Percentiles rank a stretch among this genome's conserved stretches.
Evolutionary conservation across 2,797 vertebrate genomes (phyloP).

Genomic region (Spondyliosoma cantharus): DNA sequence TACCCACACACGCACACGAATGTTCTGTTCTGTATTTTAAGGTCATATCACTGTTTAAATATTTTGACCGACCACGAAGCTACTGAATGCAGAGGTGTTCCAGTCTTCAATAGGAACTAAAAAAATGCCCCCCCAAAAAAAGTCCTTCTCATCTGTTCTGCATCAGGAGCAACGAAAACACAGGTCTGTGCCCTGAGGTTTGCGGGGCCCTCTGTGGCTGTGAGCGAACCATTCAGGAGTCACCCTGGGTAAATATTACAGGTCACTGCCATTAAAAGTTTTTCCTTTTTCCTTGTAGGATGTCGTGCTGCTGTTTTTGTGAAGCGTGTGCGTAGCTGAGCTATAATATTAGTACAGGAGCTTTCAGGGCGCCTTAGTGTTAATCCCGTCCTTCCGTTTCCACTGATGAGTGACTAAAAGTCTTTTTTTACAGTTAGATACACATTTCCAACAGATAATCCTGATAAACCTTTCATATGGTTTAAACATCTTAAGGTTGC

Average conservation of each 20-base stretch:
- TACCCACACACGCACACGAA: neutral
- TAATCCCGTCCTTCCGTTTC: constrained; percentile 40
- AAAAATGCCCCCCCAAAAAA: constrained; percentile 18
- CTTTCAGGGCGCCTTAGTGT: constrained; percentile 9
- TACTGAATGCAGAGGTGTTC: constrained; percentile 26
- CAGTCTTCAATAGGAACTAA: constrained; percentile 21
- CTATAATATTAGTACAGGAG: constrained; percentile 37
- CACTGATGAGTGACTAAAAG: constrained; percentile 6
- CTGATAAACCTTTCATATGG: neutral
- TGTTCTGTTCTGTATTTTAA: constrained; percentile 2
- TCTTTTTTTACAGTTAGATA: neutral
- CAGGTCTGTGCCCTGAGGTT: constrained; percentile 42
- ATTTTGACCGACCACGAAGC: constrained; percentile 37
- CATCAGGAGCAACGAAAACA: constrained; percentile 70
- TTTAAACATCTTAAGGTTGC: neutral
- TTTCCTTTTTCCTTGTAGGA: constrained; percentile 61
- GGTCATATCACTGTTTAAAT: constrained; percentile 30
- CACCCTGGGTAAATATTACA: constrained; percentile 63
- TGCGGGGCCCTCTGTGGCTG: constrained; percentile 25
- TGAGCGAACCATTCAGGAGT: constrained; percentile 52
- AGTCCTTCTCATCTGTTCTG: constrained; percentile 66
- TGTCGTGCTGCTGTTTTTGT: constrained; percentile 57
- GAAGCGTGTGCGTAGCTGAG: constrained; percentile 40
- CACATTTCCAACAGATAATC: neutral
- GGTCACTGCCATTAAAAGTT: constrained; percentile 60